phyloP scores from a whole-genome alignment of 1,140 invertebrate genomes.

The Pseudobourletiella spinata region DNA sequence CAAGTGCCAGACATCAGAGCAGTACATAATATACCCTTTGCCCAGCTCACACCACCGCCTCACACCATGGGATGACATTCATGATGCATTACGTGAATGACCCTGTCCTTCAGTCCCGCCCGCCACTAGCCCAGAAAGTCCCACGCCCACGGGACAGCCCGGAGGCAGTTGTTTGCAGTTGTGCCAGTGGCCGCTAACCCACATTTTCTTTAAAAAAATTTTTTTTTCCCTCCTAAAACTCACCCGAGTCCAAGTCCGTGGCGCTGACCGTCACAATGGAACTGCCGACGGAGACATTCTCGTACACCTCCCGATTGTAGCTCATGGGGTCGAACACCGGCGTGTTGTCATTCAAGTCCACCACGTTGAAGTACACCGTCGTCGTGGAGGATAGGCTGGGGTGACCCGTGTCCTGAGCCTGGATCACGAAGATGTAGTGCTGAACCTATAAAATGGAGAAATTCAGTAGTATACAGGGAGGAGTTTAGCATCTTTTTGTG shows the following conservation, averaged over 20 bases:
- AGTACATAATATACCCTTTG: too few species aligned
- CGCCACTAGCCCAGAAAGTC: too few species aligned
- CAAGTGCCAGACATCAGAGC: too few species aligned
- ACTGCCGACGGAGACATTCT: constrained; percentile 71
- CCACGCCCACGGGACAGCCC: too few species aligned
- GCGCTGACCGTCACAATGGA: constrained; percentile 73
- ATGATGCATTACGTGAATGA: neutral
- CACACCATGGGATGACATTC: neutral
- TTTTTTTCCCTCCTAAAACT: constrained; percentile 31
- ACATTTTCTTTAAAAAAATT: neutral
- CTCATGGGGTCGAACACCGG: constrained; percentile 80
- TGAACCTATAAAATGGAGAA: constrained; percentile 59
- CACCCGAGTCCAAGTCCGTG: constrained; percentile 82
- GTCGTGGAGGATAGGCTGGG: constrained; percentile 81
- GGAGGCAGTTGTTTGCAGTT: too few species aligned
- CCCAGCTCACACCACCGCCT: too few species aligned
- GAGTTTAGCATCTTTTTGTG: too few species aligned
- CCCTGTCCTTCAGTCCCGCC: too few species aligned
- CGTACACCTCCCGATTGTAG: constrained; percentile 75
- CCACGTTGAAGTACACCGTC: constrained; percentile 85
- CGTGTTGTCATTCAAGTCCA: constrained; percentile 90
- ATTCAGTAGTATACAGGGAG: neutral
- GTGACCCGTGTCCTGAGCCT: constrained; percentile 78
- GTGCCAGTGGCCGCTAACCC: too few species aligned
- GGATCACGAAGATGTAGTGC: constrained; percentile 85